Conservation (phyloP, 2,113 vertebrate genomes). For the Urocolius indicus region DNA sequence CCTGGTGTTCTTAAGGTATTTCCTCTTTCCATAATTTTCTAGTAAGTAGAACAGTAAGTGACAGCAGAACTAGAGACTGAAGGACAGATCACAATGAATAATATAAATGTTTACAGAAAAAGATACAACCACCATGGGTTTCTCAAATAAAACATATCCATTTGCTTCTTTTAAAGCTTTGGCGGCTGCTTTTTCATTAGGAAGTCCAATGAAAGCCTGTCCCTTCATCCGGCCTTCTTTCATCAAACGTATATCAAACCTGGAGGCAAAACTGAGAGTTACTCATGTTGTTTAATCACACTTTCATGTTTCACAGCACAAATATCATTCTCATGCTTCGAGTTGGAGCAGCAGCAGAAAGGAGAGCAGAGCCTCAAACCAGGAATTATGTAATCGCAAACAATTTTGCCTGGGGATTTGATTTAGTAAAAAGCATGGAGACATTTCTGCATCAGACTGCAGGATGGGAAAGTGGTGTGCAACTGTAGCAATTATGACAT, state of each 20-base stretch:
- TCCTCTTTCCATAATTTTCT: background rate
- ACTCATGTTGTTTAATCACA: background rate
- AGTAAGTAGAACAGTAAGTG: background rate
- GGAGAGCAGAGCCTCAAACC: background rate
- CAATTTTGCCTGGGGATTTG: background rate
- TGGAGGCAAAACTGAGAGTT: conserved; percentile 47
- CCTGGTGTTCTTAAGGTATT: background rate
- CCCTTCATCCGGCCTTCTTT: conserved; percentile 99
- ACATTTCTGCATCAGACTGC: background rate
- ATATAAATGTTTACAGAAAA: conserved; percentile 71
- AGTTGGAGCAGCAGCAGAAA: background rate
- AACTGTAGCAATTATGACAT: background rate
- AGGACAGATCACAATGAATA: background rate
- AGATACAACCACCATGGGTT: conserved; percentile 98
- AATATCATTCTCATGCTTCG: background rate
- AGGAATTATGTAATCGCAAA: background rate
- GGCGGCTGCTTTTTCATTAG: conserved; percentile 90
- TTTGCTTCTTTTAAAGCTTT: conserved; percentile 95
- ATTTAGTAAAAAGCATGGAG: background rate
- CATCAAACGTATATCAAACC: conserved; percentile 98
- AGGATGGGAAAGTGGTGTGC: background rate
- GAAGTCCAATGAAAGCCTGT: conserved; percentile 95
- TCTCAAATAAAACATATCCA: conserved; percentile 92
- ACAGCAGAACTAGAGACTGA: background rate
- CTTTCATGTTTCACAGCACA: background rate